These are phyloP conservation scores for Leptobrachium ailaonicum DNA, from an alignment of 2,113 vertebrate species.

Conservation along the genomic window DNA sequence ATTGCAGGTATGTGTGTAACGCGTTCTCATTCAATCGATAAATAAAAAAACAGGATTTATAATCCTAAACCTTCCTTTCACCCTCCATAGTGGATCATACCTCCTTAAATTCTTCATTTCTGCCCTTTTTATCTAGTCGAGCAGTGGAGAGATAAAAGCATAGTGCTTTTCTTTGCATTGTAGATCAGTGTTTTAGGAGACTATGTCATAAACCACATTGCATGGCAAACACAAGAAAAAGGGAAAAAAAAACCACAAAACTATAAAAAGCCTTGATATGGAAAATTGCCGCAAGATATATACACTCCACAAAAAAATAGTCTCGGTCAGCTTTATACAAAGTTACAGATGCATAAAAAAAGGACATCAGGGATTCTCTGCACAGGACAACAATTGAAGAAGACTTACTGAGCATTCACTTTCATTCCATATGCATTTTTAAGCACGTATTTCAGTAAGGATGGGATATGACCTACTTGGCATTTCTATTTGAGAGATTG, in stretches of 20 bases:
- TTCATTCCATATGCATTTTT: constrained; percentile 43
- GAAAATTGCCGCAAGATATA: constrained; percentile 26
- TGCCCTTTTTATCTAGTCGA: neutral
- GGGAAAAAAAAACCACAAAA: neutral
- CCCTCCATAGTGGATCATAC: neutral
- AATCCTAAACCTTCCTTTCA: neutral
- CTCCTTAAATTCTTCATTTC: neutral
- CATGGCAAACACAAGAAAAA: neutral
- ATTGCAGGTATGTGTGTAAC: neutral
- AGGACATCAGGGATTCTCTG: constrained; percentile 14
- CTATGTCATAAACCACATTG: neutral
- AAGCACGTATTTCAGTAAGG: constrained; percentile 23
- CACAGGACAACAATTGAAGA: constrained; percentile 13
- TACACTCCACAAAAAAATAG: constrained; percentile 15
- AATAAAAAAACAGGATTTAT: neutral
- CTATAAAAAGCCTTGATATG: constrained; percentile 19
- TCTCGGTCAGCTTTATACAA: constrained; percentile 33
- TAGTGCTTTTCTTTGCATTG: neutral
- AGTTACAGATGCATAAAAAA: constrained; percentile 32
- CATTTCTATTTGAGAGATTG: constrained; percentile 2
- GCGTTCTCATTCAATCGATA: neutral
- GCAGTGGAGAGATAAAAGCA: neutral
- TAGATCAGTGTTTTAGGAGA: neutral
- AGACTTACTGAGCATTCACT: constrained; percentile 15
- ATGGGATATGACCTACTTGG: constrained; percentile 38